phyloP scores from a whole-genome alignment of 2,888 invertebrate genomes.

The Napeogenes sylphis region DNA sequence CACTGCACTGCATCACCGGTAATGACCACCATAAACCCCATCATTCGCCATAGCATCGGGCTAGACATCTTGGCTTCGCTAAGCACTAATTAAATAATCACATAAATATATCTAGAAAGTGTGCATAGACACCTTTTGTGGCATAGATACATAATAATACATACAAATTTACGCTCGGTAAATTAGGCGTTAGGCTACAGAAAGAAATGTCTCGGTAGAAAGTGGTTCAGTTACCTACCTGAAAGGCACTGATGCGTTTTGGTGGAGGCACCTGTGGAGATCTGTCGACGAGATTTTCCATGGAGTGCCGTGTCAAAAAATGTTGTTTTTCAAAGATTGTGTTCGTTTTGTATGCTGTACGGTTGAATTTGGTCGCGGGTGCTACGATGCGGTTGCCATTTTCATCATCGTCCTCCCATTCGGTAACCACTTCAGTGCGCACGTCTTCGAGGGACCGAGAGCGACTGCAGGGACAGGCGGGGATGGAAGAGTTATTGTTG shows the following conservation, averaged over 20 bases:
- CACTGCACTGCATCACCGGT: slow-evolving; percentile 34
- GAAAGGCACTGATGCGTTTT: slow-evolving; percentile 74
- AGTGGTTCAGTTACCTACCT: slow-evolving; percentile 77
- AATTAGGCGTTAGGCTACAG: slow-evolving; percentile 21
- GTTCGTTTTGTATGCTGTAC: slow-evolving; percentile 58
- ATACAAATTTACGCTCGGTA: slow-evolving; percentile 31
- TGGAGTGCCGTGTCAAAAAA: slow-evolving; percentile 80
- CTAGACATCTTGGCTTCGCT: slow-evolving; percentile 53
- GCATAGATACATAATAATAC: slow-evolving; percentile 32
- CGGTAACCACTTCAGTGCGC: slow-evolving; percentile 80
- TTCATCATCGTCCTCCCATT: slow-evolving; percentile 81
- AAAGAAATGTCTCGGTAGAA: slow-evolving; percentile 51
- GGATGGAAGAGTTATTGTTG: slow-evolving; percentile 49
- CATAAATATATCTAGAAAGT: slow-evolving; percentile 60
- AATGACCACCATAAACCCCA: slow-evolving; percentile 18
- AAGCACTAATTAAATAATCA: slow-evolving; percentile 49
- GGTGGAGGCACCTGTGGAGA: slow-evolving; percentile 70
- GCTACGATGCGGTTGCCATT: slow-evolving; percentile 79
- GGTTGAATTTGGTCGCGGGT: slow-evolving; percentile 70
- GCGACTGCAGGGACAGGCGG: slow-evolving; percentile 80
- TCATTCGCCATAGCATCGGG: slow-evolving; percentile 49
- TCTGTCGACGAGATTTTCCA: slow-evolving; percentile 82
- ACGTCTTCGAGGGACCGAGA: slow-evolving; percentile 86
- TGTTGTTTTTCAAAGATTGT: slow-evolving; percentile 65
- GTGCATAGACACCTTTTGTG: slow-evolving; percentile 43